Percentiles rank a stretch among this genome's conserved stretches.
Conservation (phyloP, 2,113 vertebrate genomes). For the Xerus inauris region DNA sequence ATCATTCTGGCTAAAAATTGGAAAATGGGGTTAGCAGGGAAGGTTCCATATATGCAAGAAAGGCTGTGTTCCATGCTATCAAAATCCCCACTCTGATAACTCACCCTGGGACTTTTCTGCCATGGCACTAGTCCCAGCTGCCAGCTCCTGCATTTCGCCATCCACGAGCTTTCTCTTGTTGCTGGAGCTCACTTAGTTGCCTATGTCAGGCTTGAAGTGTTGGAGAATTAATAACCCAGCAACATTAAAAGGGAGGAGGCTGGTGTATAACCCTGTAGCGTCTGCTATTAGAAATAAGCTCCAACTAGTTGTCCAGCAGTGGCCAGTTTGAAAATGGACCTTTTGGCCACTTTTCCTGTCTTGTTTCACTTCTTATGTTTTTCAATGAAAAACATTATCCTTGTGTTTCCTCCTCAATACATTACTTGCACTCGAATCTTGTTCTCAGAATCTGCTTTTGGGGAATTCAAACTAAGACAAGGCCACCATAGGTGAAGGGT, state of each 20-base stretch:
- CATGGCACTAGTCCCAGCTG: background rate
- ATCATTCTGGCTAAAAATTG: background rate
- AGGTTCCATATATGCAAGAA: background rate
- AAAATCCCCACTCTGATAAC: no score
- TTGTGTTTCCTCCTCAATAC: background rate
- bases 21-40: background rate
- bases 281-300: background rate
- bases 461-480: background rate
- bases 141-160: background rate
- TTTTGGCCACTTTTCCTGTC: background rate
- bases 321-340: background rate
- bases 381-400: background rate
- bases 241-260: background rate
- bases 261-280: background rate
- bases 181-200: background rate
- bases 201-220: background rate
- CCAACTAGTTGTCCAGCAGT: background rate
- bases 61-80: background rate
- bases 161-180: background rate
- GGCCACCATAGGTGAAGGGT: background rate
- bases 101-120: background rate
- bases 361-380: background rate
- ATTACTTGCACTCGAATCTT: background rate
- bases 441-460: slow-evolving; percentile 10
- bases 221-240: background rate